Evolutionary conservation across 2,113 vertebrate genomes (phyloP).

Genomic region (Agelaius phoeniceus): DNA sequence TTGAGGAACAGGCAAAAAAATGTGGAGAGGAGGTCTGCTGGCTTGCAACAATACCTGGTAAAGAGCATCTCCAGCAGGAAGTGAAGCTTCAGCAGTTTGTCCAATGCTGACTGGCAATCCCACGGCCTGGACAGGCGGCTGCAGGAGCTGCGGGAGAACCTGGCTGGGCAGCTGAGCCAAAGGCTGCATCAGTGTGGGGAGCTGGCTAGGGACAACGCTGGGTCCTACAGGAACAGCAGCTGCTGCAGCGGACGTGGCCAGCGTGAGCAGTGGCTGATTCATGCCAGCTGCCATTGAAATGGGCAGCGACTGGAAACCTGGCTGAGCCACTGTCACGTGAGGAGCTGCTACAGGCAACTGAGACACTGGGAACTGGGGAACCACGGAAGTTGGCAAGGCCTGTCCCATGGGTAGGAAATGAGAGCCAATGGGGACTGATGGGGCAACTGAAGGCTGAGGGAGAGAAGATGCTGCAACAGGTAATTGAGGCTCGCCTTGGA

Average conservation of each 20-base stretch:
- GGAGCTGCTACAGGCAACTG: constrained; percentile 74
- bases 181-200: constrained; percentile 77
- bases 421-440: constrained; percentile 73
- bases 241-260: constrained; percentile 72
- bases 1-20: not conserved
- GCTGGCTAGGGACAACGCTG: constrained; percentile 73
- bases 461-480: constrained; percentile 73
- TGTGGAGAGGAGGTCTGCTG: constrained; percentile 47
- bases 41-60: constrained; percentile 87
- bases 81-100: constrained; percentile 83
- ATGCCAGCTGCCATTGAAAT: constrained; percentile 73
- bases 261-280: constrained; percentile 73
- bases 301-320: constrained; percentile 77
- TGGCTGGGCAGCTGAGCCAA: constrained; percentile 79
- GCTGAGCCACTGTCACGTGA: constrained; percentile 71
- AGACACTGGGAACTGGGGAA: constrained; percentile 75
- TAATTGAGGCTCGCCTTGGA: constrained; percentile 81
- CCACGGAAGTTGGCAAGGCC: constrained; percentile 68
- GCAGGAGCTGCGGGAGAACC: constrained; percentile 80
- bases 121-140: constrained; percentile 81
- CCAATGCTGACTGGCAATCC: constrained; percentile 88
- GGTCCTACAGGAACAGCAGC: constrained; percentile 69
- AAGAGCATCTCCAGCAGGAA: constrained; percentile 82
- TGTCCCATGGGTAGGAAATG: constrained; percentile 78
- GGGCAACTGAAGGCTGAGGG: constrained; percentile 75